Percentiles rank a stretch among this genome's conserved stretches.
These are phyloP conservation scores for Zaprionus kolodkinae DNA, from an alignment of 1,140 invertebrate genomes.

Conservation along the genomic window DNA sequence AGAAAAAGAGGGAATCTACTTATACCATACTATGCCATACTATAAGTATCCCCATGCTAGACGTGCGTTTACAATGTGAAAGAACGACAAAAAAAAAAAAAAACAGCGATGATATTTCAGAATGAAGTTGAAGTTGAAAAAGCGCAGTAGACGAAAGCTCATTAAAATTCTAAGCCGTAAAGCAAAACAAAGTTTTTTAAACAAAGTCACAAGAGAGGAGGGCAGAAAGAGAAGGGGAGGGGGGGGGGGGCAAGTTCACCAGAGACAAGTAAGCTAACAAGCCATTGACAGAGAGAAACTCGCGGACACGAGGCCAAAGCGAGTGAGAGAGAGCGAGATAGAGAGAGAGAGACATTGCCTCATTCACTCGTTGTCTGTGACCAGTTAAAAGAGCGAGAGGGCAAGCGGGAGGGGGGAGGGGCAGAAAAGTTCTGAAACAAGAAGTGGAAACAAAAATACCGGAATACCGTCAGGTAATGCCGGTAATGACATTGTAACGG, in stretches of 20 bases:
- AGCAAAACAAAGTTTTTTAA: constrained; percentile 81
- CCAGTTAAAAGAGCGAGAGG: constrained; percentile 31
- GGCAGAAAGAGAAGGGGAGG: neutral
- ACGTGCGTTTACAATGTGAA: constrained; percentile 20
- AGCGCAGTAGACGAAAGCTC: constrained; percentile 73
- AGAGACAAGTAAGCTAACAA: constrained; percentile 74
- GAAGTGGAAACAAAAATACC: constrained; percentile 22
- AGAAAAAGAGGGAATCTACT: constrained; percentile 27
- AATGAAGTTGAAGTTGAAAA: constrained; percentile 63
- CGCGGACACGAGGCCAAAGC: neutral
- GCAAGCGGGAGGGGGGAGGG: neutral
- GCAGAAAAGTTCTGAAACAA: constrained; percentile 1
- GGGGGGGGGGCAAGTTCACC: constrained; percentile 3
- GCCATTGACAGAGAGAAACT: constrained; percentile 62
- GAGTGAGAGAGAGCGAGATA: no score
- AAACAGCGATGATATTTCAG: constrained; percentile 75
- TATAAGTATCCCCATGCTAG: constrained; percentile 14
- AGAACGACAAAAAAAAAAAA: constrained; percentile 61
- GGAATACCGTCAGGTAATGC: constrained; percentile 70
- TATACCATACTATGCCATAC: no score
- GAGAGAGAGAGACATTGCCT: constrained; percentile 24
- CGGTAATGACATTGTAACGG: constrained; percentile 81
- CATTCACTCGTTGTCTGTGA: constrained; percentile 33
- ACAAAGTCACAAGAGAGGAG: constrained; percentile 55
- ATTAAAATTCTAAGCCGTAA: constrained; percentile 81